Percentiles rank a stretch among this genome's conserved stretches.
Conservation (phyloP, 2,888 invertebrate genomes). For the Ophioninae sp. region DNA sequence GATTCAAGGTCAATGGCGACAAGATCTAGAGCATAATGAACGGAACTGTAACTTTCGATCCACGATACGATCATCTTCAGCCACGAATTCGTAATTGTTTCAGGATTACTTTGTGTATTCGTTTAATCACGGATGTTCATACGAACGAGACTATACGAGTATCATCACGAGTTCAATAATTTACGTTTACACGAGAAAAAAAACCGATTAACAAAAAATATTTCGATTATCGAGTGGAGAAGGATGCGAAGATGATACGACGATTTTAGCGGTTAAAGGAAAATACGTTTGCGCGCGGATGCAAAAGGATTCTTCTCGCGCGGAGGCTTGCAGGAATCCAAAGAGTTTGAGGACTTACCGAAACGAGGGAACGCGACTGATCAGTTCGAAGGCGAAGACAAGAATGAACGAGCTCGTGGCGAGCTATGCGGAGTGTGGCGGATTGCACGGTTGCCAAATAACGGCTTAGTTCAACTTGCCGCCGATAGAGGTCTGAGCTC, state of each 20-base stretch:
- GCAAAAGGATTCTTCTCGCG: conserved; percentile 43
- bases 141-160: conserved; percentile 76
- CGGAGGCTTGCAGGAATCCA: background rate
- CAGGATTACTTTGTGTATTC: conserved; percentile 57
- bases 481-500: no score
- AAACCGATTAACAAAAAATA: conserved; percentile 33
- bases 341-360: conserved; percentile 24
- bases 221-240: background rate
- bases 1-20: background rate
- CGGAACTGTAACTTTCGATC: conserved; percentile 35
- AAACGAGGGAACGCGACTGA: background rate
- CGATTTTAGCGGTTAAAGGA: background rate
- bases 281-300: conserved; percentile 13
- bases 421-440: no score
- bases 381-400: conserved; percentile 4
- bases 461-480: no score
- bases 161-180: conserved; percentile 71
- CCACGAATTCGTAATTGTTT: conserved; percentile 26
- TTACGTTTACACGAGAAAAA: background rate
- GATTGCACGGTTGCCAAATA: no score
- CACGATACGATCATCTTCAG: conserved; percentile 7
- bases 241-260: background rate
- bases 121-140: conserved; percentile 73
- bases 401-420: conserved; percentile 43
- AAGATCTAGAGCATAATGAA: conserved; percentile 48